Percentiles rank a stretch among this genome's conserved stretches.
phyloP scores from a whole-genome alignment of 2,888 invertebrate species.

The Cremastinae sp. region DNA sequence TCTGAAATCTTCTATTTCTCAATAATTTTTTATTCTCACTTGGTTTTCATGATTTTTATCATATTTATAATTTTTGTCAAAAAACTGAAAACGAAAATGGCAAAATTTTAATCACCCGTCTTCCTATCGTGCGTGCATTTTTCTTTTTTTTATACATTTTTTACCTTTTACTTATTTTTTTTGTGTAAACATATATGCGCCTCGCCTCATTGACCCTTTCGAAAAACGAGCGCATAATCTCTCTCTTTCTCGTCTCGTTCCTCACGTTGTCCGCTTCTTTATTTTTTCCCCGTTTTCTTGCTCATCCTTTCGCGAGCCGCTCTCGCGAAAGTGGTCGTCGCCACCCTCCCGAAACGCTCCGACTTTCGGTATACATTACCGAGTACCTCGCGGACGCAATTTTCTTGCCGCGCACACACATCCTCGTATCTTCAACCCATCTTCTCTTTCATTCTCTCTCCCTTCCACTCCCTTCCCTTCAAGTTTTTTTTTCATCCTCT shows the following conservation, averaged over 20 bases:
- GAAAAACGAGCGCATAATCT: constrained; percentile 31
- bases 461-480: neutral
- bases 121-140: constrained; percentile 8
- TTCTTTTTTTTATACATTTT: constrained; percentile 2
- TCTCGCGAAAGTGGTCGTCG: constrained; percentile 50
- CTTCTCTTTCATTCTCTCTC: too few species aligned
- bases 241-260: neutral
- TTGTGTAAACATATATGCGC: constrained; percentile 14
- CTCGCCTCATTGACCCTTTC: constrained; percentile 35
- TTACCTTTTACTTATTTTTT: constrained; percentile 30
- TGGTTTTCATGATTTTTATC: too few species aligned
- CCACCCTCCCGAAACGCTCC: constrained; percentile 18
- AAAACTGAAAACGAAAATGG: too few species aligned
- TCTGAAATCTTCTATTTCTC: too few species aligned
- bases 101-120: neutral
- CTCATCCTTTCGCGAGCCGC: constrained; percentile 54
- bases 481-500: constrained; percentile 7
- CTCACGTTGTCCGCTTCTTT: constrained; percentile 52
- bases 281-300: constrained; percentile 50
- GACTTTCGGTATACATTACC: constrained; percentile 26
- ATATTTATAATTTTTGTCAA: too few species aligned
- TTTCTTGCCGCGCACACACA: constrained; percentile 3
- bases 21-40: too few species aligned
- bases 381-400: constrained; percentile 26
- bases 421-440: constrained; percentile 41